Percentiles rank a stretch among this genome's conserved stretches.
These are phyloP conservation scores for Cichladusa arquata DNA, from an alignment of 2,113 vertebrate species.

Conservation along the genomic window DNA sequence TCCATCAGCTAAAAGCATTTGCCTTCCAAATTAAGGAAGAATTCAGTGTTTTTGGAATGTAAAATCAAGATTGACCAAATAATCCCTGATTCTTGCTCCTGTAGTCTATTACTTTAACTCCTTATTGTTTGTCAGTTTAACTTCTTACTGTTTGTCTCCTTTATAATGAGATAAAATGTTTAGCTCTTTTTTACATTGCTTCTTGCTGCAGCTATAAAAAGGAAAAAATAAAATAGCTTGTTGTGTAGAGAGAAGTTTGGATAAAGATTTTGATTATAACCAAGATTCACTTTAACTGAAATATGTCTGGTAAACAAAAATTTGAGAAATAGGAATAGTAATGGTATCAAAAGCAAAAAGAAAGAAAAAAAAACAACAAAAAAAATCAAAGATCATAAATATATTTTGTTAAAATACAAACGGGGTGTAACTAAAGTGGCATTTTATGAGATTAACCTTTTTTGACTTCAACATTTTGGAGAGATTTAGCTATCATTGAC, in stretches of 20 bases:
- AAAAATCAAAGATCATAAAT: neutral
- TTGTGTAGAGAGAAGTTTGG: neutral
- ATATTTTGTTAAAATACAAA: neutral
- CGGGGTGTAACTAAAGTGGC: neutral
- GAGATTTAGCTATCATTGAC: neutral
- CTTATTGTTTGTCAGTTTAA: neutral
- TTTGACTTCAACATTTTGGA: neutral
- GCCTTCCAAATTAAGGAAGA: neutral
- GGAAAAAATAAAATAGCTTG: rapidly evolving
- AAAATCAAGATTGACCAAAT: neutral
- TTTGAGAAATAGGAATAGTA: neutral
- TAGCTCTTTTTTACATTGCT: neutral
- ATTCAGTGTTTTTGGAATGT: neutral
- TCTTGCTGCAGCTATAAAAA: neutral
- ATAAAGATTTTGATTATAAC: neutral
- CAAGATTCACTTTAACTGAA: neutral
- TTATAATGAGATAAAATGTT: neutral
- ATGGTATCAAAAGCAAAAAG: neutral
- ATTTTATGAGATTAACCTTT: neutral
- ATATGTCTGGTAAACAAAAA: neutral
- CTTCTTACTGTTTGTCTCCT: neutral
- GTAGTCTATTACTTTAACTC: neutral
- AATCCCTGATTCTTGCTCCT: neutral
- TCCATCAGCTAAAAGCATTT: neutral
- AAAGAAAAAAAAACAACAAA: neutral